phyloP scores from a whole-genome alignment of 1,140 invertebrate species.

The Caenorhabditis remanei region DNA sequence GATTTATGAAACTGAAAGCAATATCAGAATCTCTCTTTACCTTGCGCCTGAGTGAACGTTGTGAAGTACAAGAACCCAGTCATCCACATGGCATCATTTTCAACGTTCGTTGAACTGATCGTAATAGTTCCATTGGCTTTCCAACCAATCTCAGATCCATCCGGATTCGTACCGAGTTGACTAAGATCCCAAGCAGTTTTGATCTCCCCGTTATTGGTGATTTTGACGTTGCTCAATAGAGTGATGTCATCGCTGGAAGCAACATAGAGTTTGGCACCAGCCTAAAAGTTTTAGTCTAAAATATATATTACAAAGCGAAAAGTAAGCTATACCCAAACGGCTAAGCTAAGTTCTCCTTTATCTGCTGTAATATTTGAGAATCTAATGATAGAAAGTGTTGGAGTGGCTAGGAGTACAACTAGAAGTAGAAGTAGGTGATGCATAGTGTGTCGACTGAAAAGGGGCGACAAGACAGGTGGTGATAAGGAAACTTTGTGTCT shows the following conservation, averaged over 20 bases:
- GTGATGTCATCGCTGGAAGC: not conserved
- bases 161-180: not conserved
- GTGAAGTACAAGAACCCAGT: not conserved
- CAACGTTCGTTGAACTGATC: not conserved
- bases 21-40: too few relatives aligned
- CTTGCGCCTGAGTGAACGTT: not conserved
- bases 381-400: not conserved
- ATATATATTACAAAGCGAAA: not conserved
- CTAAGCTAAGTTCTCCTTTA: not conserved
- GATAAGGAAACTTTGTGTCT: too few relatives aligned
- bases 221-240: not conserved
- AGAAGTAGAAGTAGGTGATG: too few relatives aligned
- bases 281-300: not conserved
- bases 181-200: not conserved
- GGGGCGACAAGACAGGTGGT: too few relatives aligned
- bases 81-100: not conserved
- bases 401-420: too few relatives aligned
- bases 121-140: not conserved
- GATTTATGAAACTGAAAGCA: too few relatives aligned
- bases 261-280: not conserved
- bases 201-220: not conserved
- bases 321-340: not conserved
- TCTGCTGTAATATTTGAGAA: not conserved
- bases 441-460: too few relatives aligned
- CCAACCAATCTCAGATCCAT: not conserved